These are phyloP conservation scores for Margarornis squamiger DNA, from an alignment of 2,797 vertebrate genomes.

Conservation along the genomic window DNA sequence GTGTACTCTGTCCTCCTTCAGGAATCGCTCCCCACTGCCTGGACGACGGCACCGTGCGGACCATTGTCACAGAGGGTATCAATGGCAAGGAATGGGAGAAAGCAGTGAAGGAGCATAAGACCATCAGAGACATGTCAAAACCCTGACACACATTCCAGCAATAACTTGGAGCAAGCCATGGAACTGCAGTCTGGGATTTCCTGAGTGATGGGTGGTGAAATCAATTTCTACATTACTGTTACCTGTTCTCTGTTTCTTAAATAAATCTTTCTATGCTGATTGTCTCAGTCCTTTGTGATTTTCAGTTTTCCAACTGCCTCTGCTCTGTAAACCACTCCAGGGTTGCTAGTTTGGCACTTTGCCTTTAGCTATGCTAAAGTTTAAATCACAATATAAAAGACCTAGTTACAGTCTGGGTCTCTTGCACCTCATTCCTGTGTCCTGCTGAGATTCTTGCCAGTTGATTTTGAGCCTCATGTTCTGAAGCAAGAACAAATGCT, in stretches of 20 bases:
- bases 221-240: background rate
- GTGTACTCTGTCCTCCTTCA: conserved; percentile 45
- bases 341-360: background rate
- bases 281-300: background rate
- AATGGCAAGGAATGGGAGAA: conserved; percentile 92
- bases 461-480: background rate
- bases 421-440: background rate
- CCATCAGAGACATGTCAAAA: conserved; percentile 88
- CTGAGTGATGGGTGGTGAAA: background rate
- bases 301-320: background rate
- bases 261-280: conserved; percentile 39
- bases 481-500: conserved; percentile 1
- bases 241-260: conserved; percentile 48
- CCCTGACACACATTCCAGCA: conserved; percentile 35
- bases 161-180: background rate
- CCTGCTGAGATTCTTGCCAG: background rate
- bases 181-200: background rate
- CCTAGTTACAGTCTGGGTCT: background rate
- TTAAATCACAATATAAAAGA: background rate
- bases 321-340: background rate
- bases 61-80: conserved; percentile 84
- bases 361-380: background rate
- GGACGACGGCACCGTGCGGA: conserved; percentile 87
- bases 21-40: conserved; percentile 92
- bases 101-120: conserved; percentile 85